These are phyloP conservation scores for Hoplodrina ambigua DNA, from an alignment of 2,888 invertebrate genomes.

Conservation along the genomic window DNA sequence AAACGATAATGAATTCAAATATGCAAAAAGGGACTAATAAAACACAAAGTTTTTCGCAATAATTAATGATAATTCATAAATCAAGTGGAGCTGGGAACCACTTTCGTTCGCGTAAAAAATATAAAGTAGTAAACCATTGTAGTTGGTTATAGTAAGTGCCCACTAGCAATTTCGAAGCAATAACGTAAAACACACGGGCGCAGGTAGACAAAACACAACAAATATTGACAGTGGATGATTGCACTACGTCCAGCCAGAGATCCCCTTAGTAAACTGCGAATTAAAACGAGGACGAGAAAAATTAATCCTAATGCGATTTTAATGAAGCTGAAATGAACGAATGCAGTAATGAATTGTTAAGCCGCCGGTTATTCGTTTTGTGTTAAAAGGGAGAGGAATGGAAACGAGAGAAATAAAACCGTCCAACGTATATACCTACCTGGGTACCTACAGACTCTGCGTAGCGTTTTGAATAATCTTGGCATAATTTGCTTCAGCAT, in stretches of 20 bases:
- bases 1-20: slow-evolving; percentile 41
- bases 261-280: slow-evolving; percentile 88
- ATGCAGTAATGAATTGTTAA: slow-evolving; percentile 89
- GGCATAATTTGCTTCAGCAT: slow-evolving; percentile 60
- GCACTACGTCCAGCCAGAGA: slow-evolving; percentile 83
- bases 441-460: slow-evolving; percentile 25
- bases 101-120: slow-evolving; percentile 42
- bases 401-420: slow-evolving; percentile 72
- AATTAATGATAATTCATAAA: slow-evolving; percentile 49
- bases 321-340: slow-evolving; percentile 90
- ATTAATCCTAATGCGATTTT: slow-evolving; percentile 91
- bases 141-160: slow-evolving; percentile 54
- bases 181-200: slow-evolving; percentile 75
- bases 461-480: slow-evolving; percentile 57
- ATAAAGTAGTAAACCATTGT: slow-evolving; percentile 49
- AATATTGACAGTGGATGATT: slow-evolving; percentile 90
- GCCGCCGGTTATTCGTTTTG: slow-evolving; percentile 83
- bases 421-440: slow-evolving; percentile 15
- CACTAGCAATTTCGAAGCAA: slow-evolving; percentile 66
- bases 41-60: slow-evolving; percentile 29
- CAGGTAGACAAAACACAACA: slow-evolving; percentile 85
- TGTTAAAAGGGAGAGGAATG: slow-evolving; percentile 71
- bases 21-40: slow-evolving; percentile 38
- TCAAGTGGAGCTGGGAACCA: slow-evolving; percentile 30
- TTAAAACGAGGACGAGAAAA: slow-evolving; percentile 90